Evolutionary conservation across 2,797 vertebrate species (phyloP), one percentile per base, ranked within the genome.

Genomic region (Gambelia wislizenii): DNA sequence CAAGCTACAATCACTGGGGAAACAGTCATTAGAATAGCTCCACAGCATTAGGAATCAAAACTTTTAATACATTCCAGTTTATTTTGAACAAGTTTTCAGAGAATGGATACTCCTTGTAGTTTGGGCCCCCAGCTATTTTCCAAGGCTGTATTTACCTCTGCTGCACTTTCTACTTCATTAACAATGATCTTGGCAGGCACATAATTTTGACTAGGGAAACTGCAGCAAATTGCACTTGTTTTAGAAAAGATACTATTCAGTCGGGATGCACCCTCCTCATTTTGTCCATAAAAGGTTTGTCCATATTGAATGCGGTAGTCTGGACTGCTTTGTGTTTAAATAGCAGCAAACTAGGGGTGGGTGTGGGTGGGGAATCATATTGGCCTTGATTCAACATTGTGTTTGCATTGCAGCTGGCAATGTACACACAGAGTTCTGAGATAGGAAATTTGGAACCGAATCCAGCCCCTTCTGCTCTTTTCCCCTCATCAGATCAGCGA

Each of bases 181-280:
- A 64, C 77, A 85, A 72, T 52, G 72, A 81, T 74, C 77, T 86
- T 89, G 89, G 89, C 84, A 82, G 14, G 82, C 33, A 54, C 27
- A 56, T 76, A 83, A 56, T 69, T 83, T 70, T 84, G 30, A 30
- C 69, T 59, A 78, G 47, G 67, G 39, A 89, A 85, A 54, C 47
- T 42, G 2, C 3, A 75, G 5, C 84, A n/a, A 93, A 85, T 90
- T 27, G 20, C 82, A 82, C n/a, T 54, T 20, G 27, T 75, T 25
- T n/a, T 61, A 36, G 16, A 36, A 20, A 56, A 52, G 33, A 36
- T 74, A 64, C 30, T 64, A 47, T 74, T 77, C 49, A 56, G 52
- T 0, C 1, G n/a, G 85, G 39, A 64, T 47, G 56, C 54, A 77
- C 81, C 81, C 70, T 6, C 30, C 6, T 88, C 30, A 52, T 83